These are phyloP conservation scores for Pitta sordida DNA, from an alignment of 2,113 vertebrate genomes.

Conservation along the genomic window DNA sequence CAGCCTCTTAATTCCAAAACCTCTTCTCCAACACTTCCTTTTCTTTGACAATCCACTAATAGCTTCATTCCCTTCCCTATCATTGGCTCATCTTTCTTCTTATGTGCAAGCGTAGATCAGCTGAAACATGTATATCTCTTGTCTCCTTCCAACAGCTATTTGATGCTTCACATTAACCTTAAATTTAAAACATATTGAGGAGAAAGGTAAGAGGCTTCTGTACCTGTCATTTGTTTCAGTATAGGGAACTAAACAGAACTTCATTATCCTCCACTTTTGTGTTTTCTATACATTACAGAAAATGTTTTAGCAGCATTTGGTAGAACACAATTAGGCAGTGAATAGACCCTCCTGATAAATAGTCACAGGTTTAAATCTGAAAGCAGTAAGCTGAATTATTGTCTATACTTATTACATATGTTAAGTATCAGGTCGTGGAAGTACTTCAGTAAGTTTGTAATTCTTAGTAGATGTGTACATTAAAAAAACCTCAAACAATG, in stretches of 20 bases:
- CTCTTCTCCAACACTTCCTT: constrained; percentile 34
- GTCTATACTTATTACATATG: background rate
- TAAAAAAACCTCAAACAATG: too few relatives aligned
- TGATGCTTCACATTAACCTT: constrained; percentile 20
- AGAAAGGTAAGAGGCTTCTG: background rate
- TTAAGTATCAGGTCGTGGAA: background rate
- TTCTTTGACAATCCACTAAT: constrained; percentile 17
- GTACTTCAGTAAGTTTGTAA: background rate
- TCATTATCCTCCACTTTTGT: background rate
- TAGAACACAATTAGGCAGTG: background rate
- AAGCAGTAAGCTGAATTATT: background rate
- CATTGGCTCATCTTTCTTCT: constrained; percentile 34
- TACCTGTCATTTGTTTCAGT: background rate
- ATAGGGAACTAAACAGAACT: background rate
- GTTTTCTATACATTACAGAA: background rate
- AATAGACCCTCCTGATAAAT: background rate
- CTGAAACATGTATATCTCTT: background rate
- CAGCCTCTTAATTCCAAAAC: constrained; percentile 25
- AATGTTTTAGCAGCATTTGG: background rate
- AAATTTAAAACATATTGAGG: background rate
- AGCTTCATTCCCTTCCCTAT: constrained; percentile 43
- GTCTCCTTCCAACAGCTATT: background rate
- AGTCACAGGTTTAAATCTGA: background rate
- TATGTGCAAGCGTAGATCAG: background rate
- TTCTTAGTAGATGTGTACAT: background rate